Evolutionary conservation across 2,113 vertebrate species (phyloP).

Genomic region (Neotoma lepida): DNA sequence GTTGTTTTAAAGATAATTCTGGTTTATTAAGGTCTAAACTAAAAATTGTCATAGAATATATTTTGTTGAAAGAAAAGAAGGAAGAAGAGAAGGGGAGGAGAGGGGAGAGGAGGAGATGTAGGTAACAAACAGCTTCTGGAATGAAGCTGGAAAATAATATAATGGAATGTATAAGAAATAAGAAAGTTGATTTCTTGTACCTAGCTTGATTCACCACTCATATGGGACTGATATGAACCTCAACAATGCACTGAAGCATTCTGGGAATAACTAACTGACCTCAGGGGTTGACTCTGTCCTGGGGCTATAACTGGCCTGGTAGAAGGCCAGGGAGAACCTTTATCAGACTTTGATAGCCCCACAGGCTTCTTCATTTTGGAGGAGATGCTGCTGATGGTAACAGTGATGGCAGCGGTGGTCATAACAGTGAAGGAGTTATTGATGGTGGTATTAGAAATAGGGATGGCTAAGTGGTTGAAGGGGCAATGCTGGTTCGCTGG

Average conservation of each 20-base stretch:
- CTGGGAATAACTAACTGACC: background rate
- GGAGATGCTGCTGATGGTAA: background rate
- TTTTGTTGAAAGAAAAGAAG: background rate
- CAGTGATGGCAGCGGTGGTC: no score
- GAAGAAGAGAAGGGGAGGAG: background rate
- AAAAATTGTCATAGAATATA: background rate
- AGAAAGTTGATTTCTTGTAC: background rate
- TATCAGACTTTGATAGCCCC: background rate
- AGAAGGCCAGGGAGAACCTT: background rate
- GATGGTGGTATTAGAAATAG: background rate
- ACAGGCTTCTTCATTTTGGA: background rate
- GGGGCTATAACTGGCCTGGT: background rate
- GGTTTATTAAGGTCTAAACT: constrained; percentile 30
- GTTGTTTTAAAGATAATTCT: constrained; percentile 16
- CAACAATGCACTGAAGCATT: background rate
- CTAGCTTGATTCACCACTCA: background rate
- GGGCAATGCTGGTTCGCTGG: background rate
- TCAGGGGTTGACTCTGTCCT: background rate
- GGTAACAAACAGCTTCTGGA: background rate
- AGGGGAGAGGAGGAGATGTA: background rate
- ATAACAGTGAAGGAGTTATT: background rate
- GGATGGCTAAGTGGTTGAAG: background rate
- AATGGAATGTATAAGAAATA: background rate
- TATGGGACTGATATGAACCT: background rate
- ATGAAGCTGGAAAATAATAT: background rate